Evolutionary conservation across 2,797 vertebrate genomes (phyloP).

Genomic region (Onychomys arenicola): DNA sequence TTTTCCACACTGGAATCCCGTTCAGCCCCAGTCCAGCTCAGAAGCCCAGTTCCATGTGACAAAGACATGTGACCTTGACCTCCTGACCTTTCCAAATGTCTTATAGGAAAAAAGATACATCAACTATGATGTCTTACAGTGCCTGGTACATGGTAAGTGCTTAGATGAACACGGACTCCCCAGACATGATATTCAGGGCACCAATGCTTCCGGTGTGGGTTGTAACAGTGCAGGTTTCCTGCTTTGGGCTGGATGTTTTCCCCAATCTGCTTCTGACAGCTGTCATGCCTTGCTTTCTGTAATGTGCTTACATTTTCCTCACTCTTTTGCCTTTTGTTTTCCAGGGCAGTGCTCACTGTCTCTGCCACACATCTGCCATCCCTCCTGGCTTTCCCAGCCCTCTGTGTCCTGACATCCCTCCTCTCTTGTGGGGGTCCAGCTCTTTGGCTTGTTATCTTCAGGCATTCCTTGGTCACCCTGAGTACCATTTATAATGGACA

Average conservation of each 20-base stretch:
- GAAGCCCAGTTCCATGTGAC: too few species aligned
- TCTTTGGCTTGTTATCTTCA: background rate
- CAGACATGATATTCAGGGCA: background rate
- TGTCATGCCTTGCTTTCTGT: background rate
- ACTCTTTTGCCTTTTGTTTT: background rate
- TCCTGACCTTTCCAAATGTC: background rate
- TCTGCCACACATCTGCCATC: background rate
- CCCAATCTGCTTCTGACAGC: background rate
- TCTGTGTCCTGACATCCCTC: background rate
- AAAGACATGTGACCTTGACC: background rate
- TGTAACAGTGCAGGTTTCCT: background rate
- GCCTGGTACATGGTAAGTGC: background rate
- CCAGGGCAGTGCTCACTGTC: background rate
- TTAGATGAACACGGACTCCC: background rate
- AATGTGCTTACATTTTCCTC: background rate
- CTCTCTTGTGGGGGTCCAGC: background rate
- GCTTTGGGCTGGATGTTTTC: background rate
- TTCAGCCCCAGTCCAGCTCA: too few species aligned
- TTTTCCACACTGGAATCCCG: too few species aligned
- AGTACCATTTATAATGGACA: background rate
- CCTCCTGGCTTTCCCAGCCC: background rate
- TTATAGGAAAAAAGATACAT: background rate
- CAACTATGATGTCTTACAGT: background rate
- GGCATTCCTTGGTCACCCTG: background rate
- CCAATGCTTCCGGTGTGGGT: background rate